Base-by-base conservation (phyloP, 2,888 invertebrate genomes). In the Rotaria macrura region DNA sequence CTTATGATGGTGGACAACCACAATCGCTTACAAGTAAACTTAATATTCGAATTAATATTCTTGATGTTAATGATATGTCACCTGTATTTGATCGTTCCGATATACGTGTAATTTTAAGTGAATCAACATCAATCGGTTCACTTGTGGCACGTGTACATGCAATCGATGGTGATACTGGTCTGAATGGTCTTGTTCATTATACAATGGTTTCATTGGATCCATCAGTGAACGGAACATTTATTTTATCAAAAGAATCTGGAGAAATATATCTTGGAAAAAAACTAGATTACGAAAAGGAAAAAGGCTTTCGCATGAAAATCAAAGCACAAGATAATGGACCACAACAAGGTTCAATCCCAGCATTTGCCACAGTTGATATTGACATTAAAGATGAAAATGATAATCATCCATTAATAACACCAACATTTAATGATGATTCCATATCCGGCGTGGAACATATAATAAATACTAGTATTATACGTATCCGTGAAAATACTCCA, bases 201-300 rank as follows among this genome's bases (percentile, higher is more conserved):
- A 43, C 79, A 43, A 79, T 79, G 12, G 40, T 43, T 43, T 79
- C 43, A 79, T 2, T 79, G 43, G 79, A 79, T 79, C 79, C 79
- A 25, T n/a, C 40, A 79, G 25, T 12, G 12, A 79, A 79, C 34
- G 43, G 43, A 40, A 79, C 79, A 79, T 79, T 79, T 43, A 43
- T n/a, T 10, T 40, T 79, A 25, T 12, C 20, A 25, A 43, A 74
- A 47, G 47, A 57, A 23, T 79, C 40, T 34, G 86, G 86, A 12
- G 84, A 84, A 43, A n/a, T 86, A 34, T 23, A 43, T 14, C 34
- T 86, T 43, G 84, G 54, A 57, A 85, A 86, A 43, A 17, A 38
- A 47, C 23, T 86, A 9, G 86, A 86, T 43, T 86, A 83, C 54
- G 86, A 86, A 84, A 74, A 54, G 47, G 84, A 86, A 38, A 86